Base-by-base conservation (phyloP, 2,888 invertebrate species). In the Cremastinae sp. region DNA sequence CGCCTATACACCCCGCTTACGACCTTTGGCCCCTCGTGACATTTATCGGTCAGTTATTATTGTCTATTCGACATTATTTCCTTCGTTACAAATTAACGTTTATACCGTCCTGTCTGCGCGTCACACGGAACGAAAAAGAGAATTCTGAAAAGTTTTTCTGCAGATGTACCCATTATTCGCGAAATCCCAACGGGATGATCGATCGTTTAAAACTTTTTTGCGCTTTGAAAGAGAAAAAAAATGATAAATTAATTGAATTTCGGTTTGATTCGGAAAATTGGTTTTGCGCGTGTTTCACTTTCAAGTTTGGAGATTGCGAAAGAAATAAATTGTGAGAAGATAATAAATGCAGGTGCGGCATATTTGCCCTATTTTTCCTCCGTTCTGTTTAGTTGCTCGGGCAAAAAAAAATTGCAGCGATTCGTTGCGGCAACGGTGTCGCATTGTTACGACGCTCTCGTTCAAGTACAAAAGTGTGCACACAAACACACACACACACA, bases 31-130 rank as follows among this genome's bases (percentile, higher is more conserved):
- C 61, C 73, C 41, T 2, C 2, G 28, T 53, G 66, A 20, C 53
- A 51, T 73, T 61, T 66, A 61, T 43, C 53, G 53, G 36, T 59
- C 47, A 38, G 61, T 54, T 75, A 75, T 75, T 75, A 72, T 68
- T 64, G 72, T 56, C 56, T 38, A 56, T 22, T 22, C 22, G 9
- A 9, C 16, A 16, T 1, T 16, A 18, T 49, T 49, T 9, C 2
- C 10, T 49, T 20, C 12, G 9, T 22, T 22, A 5, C 28, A 5
- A 28, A 28, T 28, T 28, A 28, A 28, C 28, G 28, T 28, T 5
- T 2, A 28, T 2, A 3, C 28, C 2, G 5, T 28, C 5, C 28
- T 28, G 28, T 28, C 5, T 28, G 2, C 5, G 28, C 28, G 28
- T 28, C 28, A 28, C 5, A 28, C n/a, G n/a, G n/a, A n/a, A n/a